These are phyloP conservation scores for Dallia pectoralis DNA, from an alignment of 2,797 vertebrate species.

Conservation along the genomic window DNA sequence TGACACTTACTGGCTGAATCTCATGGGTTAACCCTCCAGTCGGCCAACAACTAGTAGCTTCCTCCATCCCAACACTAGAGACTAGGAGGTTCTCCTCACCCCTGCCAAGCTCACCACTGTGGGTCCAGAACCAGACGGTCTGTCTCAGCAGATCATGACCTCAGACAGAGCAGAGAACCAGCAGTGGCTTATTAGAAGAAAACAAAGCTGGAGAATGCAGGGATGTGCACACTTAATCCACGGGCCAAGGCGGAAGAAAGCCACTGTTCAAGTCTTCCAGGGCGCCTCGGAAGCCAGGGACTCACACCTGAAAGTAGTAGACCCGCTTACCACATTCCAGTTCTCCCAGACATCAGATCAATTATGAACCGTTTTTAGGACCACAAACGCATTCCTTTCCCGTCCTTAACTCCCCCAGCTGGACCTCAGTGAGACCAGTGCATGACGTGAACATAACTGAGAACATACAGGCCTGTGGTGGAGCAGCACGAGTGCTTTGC, in stretches of 20 bases:
- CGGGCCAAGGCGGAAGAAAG: constrained; percentile 26
- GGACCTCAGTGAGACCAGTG: background rate
- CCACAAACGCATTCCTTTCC: background rate
- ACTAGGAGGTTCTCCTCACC: background rate
- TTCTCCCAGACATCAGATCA: constrained; percentile 18
- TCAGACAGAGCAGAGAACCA: constrained; percentile 37
- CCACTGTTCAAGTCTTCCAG: constrained; percentile 39
- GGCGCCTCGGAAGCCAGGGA: constrained; percentile 45
- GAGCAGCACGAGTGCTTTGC: constrained; percentile 15
- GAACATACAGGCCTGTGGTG: background rate
- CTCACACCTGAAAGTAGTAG: constrained; percentile 21
- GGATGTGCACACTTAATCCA: constrained; percentile 66
- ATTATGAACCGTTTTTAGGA: constrained; percentile 13
- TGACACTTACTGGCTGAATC: background rate
- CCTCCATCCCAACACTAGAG: background rate
- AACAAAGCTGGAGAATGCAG: constrained; percentile 60
- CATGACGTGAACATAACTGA: background rate
- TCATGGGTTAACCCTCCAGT: background rate
- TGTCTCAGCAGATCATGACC: constrained; percentile 19
- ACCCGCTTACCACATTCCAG: constrained; percentile 2
- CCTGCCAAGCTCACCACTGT: background rate
- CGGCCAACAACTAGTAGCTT: background rate
- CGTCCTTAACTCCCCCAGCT: background rate
- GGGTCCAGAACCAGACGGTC: constrained; percentile 12
- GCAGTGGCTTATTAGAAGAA: constrained; percentile 73